Percentiles rank a stretch among this genome's conserved stretches.
These are phyloP conservation scores for Epinephelus lanceolatus DNA, from an alignment of 2,113 vertebrate species.

Conservation along the genomic window DNA sequence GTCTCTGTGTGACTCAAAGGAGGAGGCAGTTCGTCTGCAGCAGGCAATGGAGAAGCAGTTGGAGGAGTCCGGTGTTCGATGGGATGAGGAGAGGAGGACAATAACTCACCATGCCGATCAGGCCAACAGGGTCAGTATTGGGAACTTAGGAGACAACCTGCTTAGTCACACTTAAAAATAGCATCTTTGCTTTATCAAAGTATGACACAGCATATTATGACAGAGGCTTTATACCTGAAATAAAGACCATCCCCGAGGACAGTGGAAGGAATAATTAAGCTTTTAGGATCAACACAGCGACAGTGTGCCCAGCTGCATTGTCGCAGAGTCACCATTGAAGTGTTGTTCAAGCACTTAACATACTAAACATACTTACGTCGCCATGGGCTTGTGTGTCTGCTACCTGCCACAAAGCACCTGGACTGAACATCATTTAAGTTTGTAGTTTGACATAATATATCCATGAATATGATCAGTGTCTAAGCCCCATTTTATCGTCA, in stretches of 20 bases:
- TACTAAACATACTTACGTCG: no score
- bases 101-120: constrained; percentile 86
- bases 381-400: no score
- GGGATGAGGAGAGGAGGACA: constrained; percentile 89
- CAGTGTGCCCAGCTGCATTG: no score
- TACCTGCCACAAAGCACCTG: no score
- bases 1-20: constrained; percentile 84
- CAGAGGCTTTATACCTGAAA: background rate
- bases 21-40: constrained; percentile 87
- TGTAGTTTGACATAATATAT: no score
- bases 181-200: background rate
- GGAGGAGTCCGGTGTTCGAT: constrained; percentile 83
- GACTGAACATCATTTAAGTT: no score
- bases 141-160: no score
- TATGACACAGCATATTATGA: background rate
- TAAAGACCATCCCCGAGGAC: background rate
- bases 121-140: constrained; percentile 87
- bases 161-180: no score
- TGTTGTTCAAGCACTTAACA: no score
- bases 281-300: background rate
- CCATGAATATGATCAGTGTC: no score
- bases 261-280: background rate
- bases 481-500: no score
- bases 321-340: no score
- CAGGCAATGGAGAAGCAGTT: constrained; percentile 83